Conservation (phyloP, 2,113 vertebrate species). For the Eupsittula cactorum region DNA sequence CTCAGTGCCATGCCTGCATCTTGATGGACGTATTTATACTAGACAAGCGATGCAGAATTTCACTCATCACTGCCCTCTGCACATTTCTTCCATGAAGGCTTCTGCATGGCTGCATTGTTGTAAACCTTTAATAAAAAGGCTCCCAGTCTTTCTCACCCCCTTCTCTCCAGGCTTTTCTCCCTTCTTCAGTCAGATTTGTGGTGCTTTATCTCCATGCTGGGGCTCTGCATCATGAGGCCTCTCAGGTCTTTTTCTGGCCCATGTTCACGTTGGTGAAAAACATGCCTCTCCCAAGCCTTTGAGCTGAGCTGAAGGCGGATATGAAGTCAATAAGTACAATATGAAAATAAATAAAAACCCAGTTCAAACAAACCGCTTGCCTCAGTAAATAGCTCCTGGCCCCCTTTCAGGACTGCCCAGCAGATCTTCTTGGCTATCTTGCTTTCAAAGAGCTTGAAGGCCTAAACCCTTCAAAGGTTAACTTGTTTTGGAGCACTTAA, state of each 20-base stretch:
- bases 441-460: constrained; percentile 46
- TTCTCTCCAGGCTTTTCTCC: neutral
- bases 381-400: constrained; percentile 67
- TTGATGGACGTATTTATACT: neutral
- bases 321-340: constrained; percentile 74
- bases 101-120: neutral
- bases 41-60: neutral
- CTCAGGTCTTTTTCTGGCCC: constrained; percentile 68
- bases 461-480: constrained; percentile 63
- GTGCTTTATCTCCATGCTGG: constrained; percentile 64
- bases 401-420: constrained; percentile 50
- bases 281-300: constrained; percentile 39
- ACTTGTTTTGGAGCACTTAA: constrained; percentile 69
- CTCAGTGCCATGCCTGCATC: neutral
- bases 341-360: constrained; percentile 76
- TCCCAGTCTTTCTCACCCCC: neutral
- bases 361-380: constrained; percentile 70
- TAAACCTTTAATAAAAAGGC: neutral
- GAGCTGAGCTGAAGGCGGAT: constrained; percentile 49
- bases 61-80: neutral
- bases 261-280: neutral
- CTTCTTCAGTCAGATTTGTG: neutral
- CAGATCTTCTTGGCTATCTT: constrained; percentile 46
- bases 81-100: neutral
- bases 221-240: constrained; percentile 54